Base-by-base conservation (phyloP, 2,797 vertebrate genomes). In the Melanotaenia maccullochi region DNA sequence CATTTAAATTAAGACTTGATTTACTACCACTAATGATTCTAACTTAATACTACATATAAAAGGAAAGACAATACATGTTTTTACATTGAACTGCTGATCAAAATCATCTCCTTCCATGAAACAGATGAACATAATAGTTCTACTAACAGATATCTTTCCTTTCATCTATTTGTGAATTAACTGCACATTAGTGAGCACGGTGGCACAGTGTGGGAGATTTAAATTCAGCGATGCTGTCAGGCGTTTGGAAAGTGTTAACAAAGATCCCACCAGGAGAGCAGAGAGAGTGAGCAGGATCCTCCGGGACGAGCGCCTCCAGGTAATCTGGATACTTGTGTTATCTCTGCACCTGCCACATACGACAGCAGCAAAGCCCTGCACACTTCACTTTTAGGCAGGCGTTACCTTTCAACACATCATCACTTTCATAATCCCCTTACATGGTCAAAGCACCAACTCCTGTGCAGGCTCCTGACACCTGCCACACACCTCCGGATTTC, bases 371-470 rank as follows among this genome's bases (percentile, higher is more conserved):
- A 87, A 92, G 86, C 90, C 78, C 81, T 70, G 81, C 88, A 91
- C 89, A 83, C 90, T 91, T 91, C 87, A 92, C 85, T 90, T 90
- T 90, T 85, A 85, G 90, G 88, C 91, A 88, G 85, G 84, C 86
- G 89, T 87, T 93, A 90, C 86, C 90, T 92, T 92, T 92, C 90
- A 92, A 84, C 87, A 76, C 90, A 90, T 93, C 93, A 94, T 93
- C 94, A 93, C 82, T 92, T 93, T 93, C 86, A 85, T 92, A 94
- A 92, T 93, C 93, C 91, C 90, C 89, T 93, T 91, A 92, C 85
- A 87, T 88, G 89, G 90, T 87, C 90, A 93, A 82, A 90, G 86
- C 65, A 9, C 65, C 81, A 78, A 81, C 87, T 88, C 82, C 68
- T 68, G 75, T n/a, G 60, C 80, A 38, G 58, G 72, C 84, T 85